phyloP scores from a whole-genome alignment of 2,797 vertebrate genomes.

The Hypotaenidia okinawae region DNA sequence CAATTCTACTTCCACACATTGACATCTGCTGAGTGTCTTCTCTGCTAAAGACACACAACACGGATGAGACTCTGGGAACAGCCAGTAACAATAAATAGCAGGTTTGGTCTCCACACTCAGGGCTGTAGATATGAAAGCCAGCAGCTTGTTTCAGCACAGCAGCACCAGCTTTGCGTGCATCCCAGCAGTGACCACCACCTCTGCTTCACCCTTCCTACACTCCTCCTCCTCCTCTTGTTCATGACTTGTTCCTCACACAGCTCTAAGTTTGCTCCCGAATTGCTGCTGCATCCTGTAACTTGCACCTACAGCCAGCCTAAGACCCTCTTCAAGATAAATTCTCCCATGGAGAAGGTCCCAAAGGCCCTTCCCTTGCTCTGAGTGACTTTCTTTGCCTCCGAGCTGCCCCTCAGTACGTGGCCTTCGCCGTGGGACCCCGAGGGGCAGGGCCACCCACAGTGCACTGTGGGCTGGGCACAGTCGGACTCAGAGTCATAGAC shows the following conservation, averaged over 20 bases:
- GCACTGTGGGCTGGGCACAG: rapidly evolving
- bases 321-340: not conserved
- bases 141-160: not conserved
- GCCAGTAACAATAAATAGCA: not conserved
- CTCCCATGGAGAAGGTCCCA: not conserved
- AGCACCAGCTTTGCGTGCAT: not conserved
- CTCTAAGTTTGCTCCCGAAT: not conserved
- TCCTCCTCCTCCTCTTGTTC: not conserved
- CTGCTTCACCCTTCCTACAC: rapidly evolving
- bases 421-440: not conserved
- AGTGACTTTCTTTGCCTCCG: not conserved
- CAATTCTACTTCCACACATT: not conserved
- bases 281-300: not conserved
- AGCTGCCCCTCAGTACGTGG: not conserved
- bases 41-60: not conserved
- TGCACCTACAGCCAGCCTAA: not conserved
- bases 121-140: not conserved
- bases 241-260: not conserved
- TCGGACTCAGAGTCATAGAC: rapidly evolving
- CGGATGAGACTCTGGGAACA: not conserved
- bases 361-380: not conserved
- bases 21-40: not conserved
- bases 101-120: rapidly evolving
- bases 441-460: not conserved
- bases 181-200: not conserved